Evolutionary conservation across 2,888 invertebrate species (phyloP), one percentile per base, ranked within the genome.

Genomic region (Caenorhabditis japonica): DNA sequence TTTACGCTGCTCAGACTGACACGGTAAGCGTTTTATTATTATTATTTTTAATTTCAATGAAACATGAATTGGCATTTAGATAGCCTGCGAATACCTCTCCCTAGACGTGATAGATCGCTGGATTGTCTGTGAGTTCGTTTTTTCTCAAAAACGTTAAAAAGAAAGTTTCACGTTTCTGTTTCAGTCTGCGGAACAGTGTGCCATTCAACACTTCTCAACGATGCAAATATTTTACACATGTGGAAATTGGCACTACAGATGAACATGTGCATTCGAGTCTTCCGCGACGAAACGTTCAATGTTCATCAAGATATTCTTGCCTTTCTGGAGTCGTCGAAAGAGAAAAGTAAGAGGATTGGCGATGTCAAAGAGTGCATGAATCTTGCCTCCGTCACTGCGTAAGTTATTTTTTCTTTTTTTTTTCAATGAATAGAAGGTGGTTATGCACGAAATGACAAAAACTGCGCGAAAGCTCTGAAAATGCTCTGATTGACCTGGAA

Each of bases 31-130:
- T n/a, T n/a, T n/a, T n/a, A n/a, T n/a, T n/a, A n/a, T n/a, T n/a
- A n/a, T n/a, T n/a, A n/a, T n/a, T n/a, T n/a, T n/a, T n/a, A n/a
- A n/a, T n/a, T n/a, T n/a, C n/a, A n/a, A 30, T 10, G 10, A 30
- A 10, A 7, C 30, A 30, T 5, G 10, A 30, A 30, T 10, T 30
- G 5, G 30, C 15, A 55, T 73, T 68, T 81, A 90, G 90, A 95
- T 97, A 92, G 96, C 97, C 2, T 97, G 97, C 89, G 99, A 99
- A 90, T 97, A 94, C 89, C 90, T 99, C 52, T 96, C 97, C 0
- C 89, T 97, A 70, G 97, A 99, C 87, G 91, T 92, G 38, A 92
- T 99, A 91, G 99, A 99, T 88, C 92, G 94, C 85, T 99, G 97
- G 96, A 93, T 99, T 25, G 93, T 97, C 82, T 93, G 91, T 91